A percentile compares a stretch with the other conserved stretches of the same genome.
Evolutionary conservation across 2,888 invertebrate species (phyloP).

Genomic region (Bedellia somnulentella): DNA sequence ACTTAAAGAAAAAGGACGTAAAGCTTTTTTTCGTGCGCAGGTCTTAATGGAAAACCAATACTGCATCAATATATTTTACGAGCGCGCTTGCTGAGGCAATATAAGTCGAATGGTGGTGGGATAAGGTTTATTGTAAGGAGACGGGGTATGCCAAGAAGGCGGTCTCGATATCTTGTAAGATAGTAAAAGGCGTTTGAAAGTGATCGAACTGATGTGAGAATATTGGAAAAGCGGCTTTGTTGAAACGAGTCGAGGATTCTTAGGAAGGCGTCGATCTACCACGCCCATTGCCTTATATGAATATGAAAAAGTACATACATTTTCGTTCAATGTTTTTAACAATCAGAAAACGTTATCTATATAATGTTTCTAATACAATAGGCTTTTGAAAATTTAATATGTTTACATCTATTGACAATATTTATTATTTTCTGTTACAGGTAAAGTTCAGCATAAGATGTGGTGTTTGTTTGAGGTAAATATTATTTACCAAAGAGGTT

Average conservation of each 20-base stretch:
- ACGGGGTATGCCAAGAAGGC: constrained; percentile 42
- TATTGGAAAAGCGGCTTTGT: constrained; percentile 56
- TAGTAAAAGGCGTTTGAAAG: constrained; percentile 56
- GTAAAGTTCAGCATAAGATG: constrained; percentile 27
- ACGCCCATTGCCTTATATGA: constrained; percentile 54
- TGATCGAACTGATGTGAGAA: constrained; percentile 50
- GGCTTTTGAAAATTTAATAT: no score
- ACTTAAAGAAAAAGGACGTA: constrained; percentile 17
- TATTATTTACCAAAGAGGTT: constrained; percentile 6
- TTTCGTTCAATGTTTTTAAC: no score
- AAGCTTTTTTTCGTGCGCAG: constrained; percentile 20
- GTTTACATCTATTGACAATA: constrained; percentile 1
- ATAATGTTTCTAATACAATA: no score
- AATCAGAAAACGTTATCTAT: no score
- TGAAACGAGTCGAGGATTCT: constrained; percentile 31
- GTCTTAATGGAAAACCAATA: constrained; percentile 58
- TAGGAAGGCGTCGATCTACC: constrained; percentile 39
- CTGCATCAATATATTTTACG: constrained; percentile 57
- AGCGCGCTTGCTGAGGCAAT: constrained; percentile 19
- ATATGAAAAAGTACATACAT: constrained; percentile 30
- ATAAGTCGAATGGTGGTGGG: constrained; percentile 16
- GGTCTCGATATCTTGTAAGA: constrained; percentile 58
- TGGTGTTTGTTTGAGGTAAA: constrained; percentile 41
- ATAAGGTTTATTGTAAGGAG: constrained; percentile 27
- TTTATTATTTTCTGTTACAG: constrained; percentile 23